Evolutionary conservation across 2,888 invertebrate species (phyloP).

Genomic region (Spisula subtruncata): DNA sequence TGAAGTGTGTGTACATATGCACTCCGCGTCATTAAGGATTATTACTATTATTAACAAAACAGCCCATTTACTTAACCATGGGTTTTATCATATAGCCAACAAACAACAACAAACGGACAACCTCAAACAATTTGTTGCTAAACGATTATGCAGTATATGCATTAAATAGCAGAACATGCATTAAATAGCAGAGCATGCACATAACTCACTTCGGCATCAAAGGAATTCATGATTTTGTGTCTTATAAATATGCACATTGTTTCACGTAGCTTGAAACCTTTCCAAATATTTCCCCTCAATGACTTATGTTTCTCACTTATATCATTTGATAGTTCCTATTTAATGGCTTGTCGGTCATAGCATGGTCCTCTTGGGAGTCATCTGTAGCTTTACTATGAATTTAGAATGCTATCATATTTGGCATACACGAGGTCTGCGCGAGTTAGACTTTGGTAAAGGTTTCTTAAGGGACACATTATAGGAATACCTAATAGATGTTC

Average conservation of each 20-base stretch:
- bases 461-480: conserved; percentile 36
- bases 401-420: conserved; percentile 17
- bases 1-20: too few species aligned
- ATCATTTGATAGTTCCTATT: not conserved
- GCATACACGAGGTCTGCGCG: conserved; percentile 30
- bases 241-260: not conserved
- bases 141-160: not conserved
- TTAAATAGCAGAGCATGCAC: too few species aligned
- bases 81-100: not conserved
- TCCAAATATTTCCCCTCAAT: not conserved
- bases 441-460: conserved; percentile 19
- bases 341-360: conserved; percentile 29
- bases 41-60: too few species aligned
- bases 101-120: not conserved
- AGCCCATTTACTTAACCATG: too few species aligned
- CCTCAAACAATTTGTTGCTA: not conserved
- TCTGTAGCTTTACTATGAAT: conserved; percentile 28
- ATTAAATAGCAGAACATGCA: not conserved
- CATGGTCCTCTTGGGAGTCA: not conserved
- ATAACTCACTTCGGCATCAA: too few species aligned
- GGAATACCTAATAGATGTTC: conserved; percentile 39
- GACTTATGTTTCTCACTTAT: conserved; percentile 19
- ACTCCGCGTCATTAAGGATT: too few species aligned
- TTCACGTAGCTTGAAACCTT: not conserved
- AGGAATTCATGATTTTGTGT: too few species aligned